Evolutionary conservation across 35 echinoderm and acorn worm genomes (phyloP).

Genomic region (Heliocidaris tuberculata): DNA sequence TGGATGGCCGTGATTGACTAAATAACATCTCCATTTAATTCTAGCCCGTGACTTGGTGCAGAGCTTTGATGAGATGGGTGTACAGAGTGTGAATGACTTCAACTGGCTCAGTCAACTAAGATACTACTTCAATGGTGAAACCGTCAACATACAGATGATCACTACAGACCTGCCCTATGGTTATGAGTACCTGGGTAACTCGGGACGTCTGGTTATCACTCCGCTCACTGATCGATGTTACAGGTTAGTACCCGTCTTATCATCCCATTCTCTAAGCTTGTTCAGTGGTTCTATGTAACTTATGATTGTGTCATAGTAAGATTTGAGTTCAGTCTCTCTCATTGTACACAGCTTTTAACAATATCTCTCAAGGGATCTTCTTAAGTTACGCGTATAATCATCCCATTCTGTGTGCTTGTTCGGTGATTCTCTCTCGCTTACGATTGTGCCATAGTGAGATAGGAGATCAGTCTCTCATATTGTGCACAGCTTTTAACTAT

Average conservation of each 20-base stretch:
- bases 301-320: background rate
- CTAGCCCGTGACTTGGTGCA: constrained; percentile 91
- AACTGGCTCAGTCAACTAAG: constrained; percentile 98
- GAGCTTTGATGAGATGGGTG: constrained; percentile 69
- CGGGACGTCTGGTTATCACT: constrained; percentile 92
- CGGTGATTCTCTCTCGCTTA: no score
- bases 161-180: constrained; percentile 86
- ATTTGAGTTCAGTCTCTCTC: no score
- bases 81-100: constrained; percentile 87
- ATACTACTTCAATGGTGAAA: constrained; percentile 87
- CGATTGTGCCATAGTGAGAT: no score
- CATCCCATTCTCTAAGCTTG: no score
- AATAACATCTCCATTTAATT: background rate
- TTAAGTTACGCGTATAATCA: background rate
- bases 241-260: constrained; percentile 59
- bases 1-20: background rate
- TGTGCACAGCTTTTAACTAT: no score
- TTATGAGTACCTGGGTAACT: constrained; percentile 97
- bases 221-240: constrained; percentile 96
- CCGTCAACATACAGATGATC: constrained; percentile 90
- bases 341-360: no score
- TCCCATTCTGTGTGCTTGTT: no score
- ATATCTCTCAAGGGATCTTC: background rate
- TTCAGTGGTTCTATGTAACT: background rate
- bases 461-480: no score